Conservation (phyloP, 1,140 invertebrate genomes). For the Pseudomyrmex concolor region DNA sequence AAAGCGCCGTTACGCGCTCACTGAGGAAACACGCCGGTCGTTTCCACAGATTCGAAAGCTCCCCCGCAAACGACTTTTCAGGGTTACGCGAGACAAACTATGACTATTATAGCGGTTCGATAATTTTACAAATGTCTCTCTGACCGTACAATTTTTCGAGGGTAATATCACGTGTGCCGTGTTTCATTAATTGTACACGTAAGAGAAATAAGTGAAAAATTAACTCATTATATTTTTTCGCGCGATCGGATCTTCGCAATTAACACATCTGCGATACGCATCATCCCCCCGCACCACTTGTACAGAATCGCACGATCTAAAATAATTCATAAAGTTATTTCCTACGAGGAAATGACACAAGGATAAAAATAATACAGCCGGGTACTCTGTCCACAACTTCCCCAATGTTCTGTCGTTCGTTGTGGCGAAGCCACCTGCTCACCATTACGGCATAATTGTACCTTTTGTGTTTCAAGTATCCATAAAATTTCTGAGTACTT, state of each 20-base stretch:
- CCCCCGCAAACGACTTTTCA: constrained; percentile 33
- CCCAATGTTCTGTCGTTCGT: constrained; percentile 41
- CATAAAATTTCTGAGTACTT: constrained; percentile 60
- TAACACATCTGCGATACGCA: neutral
- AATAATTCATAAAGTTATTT: constrained; percentile 35
- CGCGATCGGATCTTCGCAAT: neutral
- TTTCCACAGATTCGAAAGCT: neutral
- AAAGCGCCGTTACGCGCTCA: constrained; percentile 58
- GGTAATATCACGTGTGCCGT: neutral
- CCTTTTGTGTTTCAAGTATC: constrained; percentile 59
- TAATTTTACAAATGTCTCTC: neutral
- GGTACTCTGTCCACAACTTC: constrained; percentile 31
- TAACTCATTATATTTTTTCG: neutral
- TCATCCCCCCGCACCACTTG: no score
- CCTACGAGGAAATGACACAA: constrained; percentile 27
- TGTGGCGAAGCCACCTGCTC: constrained; percentile 50
- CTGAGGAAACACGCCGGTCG: constrained; percentile 48
- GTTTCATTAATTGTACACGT: neutral
- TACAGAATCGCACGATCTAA: neutral
- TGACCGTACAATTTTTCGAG: no score
- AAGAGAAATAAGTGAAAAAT: neutral
- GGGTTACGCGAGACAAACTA: constrained; percentile 27
- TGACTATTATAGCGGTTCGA: neutral
- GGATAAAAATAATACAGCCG: constrained; percentile 25
- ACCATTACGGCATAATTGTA: constrained; percentile 57